Base-by-base conservation (phyloP, 2,888 invertebrate species). In the Micropterix aruncella region DNA sequence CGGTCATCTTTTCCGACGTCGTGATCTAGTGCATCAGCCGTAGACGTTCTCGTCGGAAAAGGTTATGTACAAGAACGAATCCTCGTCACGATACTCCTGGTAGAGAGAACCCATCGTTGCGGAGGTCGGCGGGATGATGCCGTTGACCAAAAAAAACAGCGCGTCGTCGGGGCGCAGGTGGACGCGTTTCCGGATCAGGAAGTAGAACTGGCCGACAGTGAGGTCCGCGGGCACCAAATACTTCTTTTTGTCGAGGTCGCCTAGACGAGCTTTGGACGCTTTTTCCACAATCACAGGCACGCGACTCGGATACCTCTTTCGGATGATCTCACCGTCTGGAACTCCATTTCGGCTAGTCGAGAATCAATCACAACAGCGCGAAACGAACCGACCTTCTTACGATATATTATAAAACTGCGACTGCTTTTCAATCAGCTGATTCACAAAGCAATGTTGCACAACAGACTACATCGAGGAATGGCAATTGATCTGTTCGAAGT, bases 11-110 rank as follows among this genome's bases (percentile, higher is more conserved):
- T n/a, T n/a, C n/a, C n/a, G n/a, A n/a, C n/a, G n/a, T n/a, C n/a
- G n/a, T n/a, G n/a, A n/a, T n/a, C n/a, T n/a, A n/a, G n/a, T n/a
- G 44, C 47, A 65, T 62, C 62, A 60, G 59, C 99, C 99, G 67
- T 99, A 99, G 42, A 97, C 97, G 71, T 94, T 96, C 72, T 99
- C 99, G 65, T 99, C 99, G 55, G 95, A 95, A 76, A 97, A 99
- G 53, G 97, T 97, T 67, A 99, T 95, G 73, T 99, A 99, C 56
- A 99, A 78, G 75, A 99, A 99, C 72, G 92, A 94, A 62, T 99
- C 99, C 72, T 99, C 97, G 63, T 99, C 97, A 57, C 96, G 97
- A 60, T 99, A 94, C 67, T 99, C 97, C 86, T 94, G 91, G 62
- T 95, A 95, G 17, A 95, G 77, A 43, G 90, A 84, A 50, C 94